Evolutionary conservation across 1,140 invertebrate species (phyloP).

Genomic region (Aphis craccivora): DNA sequence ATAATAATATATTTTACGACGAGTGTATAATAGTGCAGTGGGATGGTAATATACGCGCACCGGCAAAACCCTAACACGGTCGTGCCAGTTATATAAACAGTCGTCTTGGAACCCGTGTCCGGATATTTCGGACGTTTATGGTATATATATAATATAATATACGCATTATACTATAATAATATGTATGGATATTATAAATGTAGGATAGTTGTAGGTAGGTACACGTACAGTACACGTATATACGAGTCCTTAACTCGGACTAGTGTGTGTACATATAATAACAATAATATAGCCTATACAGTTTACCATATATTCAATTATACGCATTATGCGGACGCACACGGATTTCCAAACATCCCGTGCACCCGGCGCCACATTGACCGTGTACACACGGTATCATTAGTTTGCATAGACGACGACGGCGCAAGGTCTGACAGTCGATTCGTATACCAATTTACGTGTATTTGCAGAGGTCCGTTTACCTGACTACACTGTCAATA

Average conservation of each 20-base stretch:
- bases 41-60: not conserved
- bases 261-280: not conserved
- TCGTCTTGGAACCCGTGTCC: not conserved
- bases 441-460: not conserved
- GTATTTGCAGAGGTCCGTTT: not conserved
- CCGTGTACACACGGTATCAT: not conserved
- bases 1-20: constrained; percentile 9
- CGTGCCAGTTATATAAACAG: not conserved
- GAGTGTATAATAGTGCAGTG: too few species aligned
- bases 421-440: not conserved
- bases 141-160: not conserved
- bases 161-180: not conserved
- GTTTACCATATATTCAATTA: not conserved
- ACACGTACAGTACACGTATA: too few species aligned
- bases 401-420: not conserved
- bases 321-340: not conserved
- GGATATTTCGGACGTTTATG: not conserved
- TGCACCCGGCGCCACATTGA: too few species aligned
- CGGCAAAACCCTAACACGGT: not conserved
- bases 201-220: too few species aligned
- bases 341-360: not conserved
- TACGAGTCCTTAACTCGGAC: not conserved
- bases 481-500: not conserved
- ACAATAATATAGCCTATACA: not conserved
- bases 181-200: not conserved